Percentiles rank a stretch among this genome's conserved stretches.
Evolutionary conservation across 2,888 invertebrate genomes (phyloP).

Genomic region (Drosophila demipolita): DNA sequence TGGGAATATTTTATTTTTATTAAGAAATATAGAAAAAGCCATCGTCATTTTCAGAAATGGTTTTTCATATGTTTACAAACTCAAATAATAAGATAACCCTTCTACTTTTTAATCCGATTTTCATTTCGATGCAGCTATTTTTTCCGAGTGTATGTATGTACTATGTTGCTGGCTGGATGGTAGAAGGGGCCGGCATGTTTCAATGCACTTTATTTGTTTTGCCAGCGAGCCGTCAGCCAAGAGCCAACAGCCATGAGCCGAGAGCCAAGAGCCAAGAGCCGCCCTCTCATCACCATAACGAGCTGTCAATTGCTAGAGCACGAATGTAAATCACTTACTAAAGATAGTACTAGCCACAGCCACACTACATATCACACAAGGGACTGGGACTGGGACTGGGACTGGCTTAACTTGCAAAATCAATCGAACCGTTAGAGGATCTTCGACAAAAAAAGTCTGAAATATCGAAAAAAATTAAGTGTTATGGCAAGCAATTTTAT

Average conservation of each 20-base stretch:
- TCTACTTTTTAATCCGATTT: background rate
- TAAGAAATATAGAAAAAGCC: background rate
- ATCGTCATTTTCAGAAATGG: background rate
- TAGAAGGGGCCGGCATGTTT: conserved; percentile 43
- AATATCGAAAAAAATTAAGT: background rate
- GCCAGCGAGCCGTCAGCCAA: conserved; percentile 25
- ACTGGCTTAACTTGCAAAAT: conserved; percentile 3
- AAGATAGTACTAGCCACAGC: conserved; percentile 19
- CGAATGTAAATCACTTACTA: conserved; percentile 61
- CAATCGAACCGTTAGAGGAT: conserved; percentile 1
- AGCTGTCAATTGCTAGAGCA: conserved; percentile 60
- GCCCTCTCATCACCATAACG: conserved; percentile 60
- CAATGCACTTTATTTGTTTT: conserved; percentile 73
- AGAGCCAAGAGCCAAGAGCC: conserved; percentile 13
- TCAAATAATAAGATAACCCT: background rate
- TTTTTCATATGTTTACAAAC: background rate
- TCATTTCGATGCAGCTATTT: background rate
- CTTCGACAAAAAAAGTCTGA: background rate
- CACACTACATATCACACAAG: conserved; percentile 8
- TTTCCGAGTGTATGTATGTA: conserved; percentile 1
- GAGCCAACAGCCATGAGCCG: conserved; percentile 19
- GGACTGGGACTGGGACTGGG: background rate
- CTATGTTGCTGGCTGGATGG: conserved; percentile 16
- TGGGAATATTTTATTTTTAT: background rate
- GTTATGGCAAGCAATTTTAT: background rate